Evolutionary conservation across 2,113 vertebrate genomes (phyloP), one percentile per base, ranked within the genome.

Genomic region (Aspiorhynchus laticeps): DNA sequence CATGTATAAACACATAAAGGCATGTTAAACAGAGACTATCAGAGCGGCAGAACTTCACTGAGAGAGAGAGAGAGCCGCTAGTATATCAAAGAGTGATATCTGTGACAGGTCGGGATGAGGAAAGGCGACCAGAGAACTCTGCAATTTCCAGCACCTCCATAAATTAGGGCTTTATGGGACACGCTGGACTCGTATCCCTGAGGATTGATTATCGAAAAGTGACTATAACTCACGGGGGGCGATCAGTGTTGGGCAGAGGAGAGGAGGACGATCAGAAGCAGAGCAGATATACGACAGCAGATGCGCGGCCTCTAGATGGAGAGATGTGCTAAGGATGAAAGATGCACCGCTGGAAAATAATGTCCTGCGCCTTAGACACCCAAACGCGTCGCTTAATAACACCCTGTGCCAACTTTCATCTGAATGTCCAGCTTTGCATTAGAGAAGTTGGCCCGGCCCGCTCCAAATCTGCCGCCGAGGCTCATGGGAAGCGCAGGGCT

Each of bases 101-200:
- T 86, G 78, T 83, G 84, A 88, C 84, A 86, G 84, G 33, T 24
- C 43, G 6, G 61, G 79, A 85, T 83, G 78, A 88, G 84, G 38
- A 36, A 85, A 83, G 73, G 79, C 79, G n/a, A 65, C 43, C 67
- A 84, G 36, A 80, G 80, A 75, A 82, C 41, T 75, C 59, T 88
- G 87, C 80, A 88, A 88, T 88, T 82, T 88, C 84, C 87, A 67
- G 51, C 59, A 19, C 73, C 65, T 86, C 56, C 61, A 86, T 88
- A 85, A 88, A 88, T 88, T 80, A 67, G 56, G 8, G 17, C 43
- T 86, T 88, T 88, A 88, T 88, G 84, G 80, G 79, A 48, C 84
- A 63, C 61, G 21, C 11, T 75, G 87, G 46, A 82, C 69, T 67
- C 84, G 83, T 46, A 56, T 76, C 78, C 67, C 67, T 51, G 48